Percentiles rank a stretch among this genome's conserved stretches.
Evolutionary conservation across 2,113 vertebrate genomes (phyloP).

Genomic region (Mesitornis unicolor): DNA sequence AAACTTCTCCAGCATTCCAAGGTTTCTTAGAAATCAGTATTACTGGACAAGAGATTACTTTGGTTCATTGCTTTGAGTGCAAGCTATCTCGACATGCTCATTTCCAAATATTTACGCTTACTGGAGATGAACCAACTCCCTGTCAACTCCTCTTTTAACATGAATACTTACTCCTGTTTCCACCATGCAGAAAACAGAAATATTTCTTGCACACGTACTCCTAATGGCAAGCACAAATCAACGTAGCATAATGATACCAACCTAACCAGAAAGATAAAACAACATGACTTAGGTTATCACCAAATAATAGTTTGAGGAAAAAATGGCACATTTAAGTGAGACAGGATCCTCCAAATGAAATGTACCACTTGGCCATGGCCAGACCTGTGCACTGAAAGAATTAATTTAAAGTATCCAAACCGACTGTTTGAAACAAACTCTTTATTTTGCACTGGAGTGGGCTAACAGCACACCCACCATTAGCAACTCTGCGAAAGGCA

Average conservation of each 20-base stretch:
- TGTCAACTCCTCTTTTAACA: neutral
- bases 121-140: neutral
- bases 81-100: neutral
- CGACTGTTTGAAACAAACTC: neutral
- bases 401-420: neutral
- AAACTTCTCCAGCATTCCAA: neutral
- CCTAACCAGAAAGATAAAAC: neutral
- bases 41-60: neutral
- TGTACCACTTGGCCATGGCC: accelerated
- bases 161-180: neutral
- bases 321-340: neutral
- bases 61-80: neutral
- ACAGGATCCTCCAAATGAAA: neutral
- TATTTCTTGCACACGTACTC: neutral
- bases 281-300: neutral
- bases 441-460: neutral
- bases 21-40: neutral
- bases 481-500: neutral
- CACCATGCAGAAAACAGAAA: neutral
- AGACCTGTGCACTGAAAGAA: neutral
- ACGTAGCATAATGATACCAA: neutral
- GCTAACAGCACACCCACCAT: neutral
- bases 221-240: neutral
- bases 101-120: neutral
- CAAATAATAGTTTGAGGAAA: neutral